Evolutionary conservation across 2,113 vertebrate genomes (phyloP), one percentile per base, ranked within the genome.

Genomic region (Spheniscus mendiculus): DNA sequence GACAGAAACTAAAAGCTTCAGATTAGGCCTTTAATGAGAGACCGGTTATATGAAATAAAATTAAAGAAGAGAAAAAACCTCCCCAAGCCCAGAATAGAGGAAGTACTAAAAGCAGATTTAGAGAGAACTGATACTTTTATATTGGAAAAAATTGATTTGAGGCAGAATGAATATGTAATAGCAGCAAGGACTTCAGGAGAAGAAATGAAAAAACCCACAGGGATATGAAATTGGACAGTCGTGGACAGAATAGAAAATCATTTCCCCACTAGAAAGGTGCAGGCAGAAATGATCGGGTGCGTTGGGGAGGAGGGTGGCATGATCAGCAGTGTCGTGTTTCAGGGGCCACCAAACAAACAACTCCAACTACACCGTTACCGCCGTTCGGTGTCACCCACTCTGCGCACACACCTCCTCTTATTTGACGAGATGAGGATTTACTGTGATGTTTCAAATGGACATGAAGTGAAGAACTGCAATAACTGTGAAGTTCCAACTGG

Each of bases 291-390:
- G 30, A 42, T 23, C 0, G 1, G 21, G 11, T 50, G 20, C 2
- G 0, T 1, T 49, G 32, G 15, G 20, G 16, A 81, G 47, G 22
- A 45, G 4, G 10, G 36, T 30, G 50, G 36, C 58, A 66, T 0
- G 0, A 32, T 62, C n/a, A 84, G 50, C 29, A 56, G 32, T 40
- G 53, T 17, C 1, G 0, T 29, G 30, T 45, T 78, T 79, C 29
- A 40, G 47, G 11, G 16, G 20, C 30, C 56, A 84, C n/a, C 38
- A 73, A 34, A 65, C 19, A 38, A 53, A 56, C 34, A 66, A 52
- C 27, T 86, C 44, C 40, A 38, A 2, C 38, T 73, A 29, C 29
- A 42, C 36, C 4, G 0, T 22, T 34, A 65, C 62, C 1, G 1
- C 59, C 1, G 1, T 56, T 80, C 45, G 58, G 27, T 56, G 45